phyloP scores from a whole-genome alignment of 2,888 invertebrate species.

The Dasypolia templi region DNA sequence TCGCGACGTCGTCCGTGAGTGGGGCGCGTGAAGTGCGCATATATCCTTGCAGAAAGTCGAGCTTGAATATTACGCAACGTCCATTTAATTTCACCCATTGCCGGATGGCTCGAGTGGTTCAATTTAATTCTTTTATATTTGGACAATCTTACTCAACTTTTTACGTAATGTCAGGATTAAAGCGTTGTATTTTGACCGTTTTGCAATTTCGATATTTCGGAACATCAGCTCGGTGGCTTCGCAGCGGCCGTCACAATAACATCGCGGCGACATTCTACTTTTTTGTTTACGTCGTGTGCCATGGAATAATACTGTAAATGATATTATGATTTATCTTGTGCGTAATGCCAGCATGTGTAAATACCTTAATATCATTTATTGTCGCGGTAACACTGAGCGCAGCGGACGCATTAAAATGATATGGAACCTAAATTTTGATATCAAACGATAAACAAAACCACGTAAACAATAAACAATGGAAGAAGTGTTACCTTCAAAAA shows the following conservation, averaged over 20 bases:
- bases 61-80: slow-evolving; percentile 76
- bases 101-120: slow-evolving; percentile 77
- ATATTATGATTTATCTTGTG: slow-evolving; percentile 70
- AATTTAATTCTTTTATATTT: slow-evolving; percentile 82
- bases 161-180: slow-evolving; percentile 88
- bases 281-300: slow-evolving; percentile 74
- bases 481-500: slow-evolving; percentile 25
- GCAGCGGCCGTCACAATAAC: slow-evolving; percentile 65
- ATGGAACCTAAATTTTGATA: slow-evolving; percentile 1
- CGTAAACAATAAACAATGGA: neutral
- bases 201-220: slow-evolving; percentile 86
- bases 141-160: slow-evolving; percentile 84
- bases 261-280: slow-evolving; percentile 76
- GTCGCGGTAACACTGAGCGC: slow-evolving; percentile 46
- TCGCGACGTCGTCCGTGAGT: slow-evolving; percentile 54
- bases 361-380: slow-evolving; percentile 65
- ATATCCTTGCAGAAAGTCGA: slow-evolving; percentile 78
- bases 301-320: slow-evolving; percentile 70
- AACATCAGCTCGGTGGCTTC: slow-evolving; percentile 75
- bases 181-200: slow-evolving; percentile 79
- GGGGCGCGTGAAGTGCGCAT: slow-evolving; percentile 60
- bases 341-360: slow-evolving; percentile 62
- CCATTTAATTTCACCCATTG: slow-evolving; percentile 78
- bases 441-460: neutral
- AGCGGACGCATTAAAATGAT: slow-evolving; percentile 37